Evolutionary conservation across 2,797 vertebrate genomes (phyloP).

Genomic region (Melanotaenia maccullochi): DNA sequence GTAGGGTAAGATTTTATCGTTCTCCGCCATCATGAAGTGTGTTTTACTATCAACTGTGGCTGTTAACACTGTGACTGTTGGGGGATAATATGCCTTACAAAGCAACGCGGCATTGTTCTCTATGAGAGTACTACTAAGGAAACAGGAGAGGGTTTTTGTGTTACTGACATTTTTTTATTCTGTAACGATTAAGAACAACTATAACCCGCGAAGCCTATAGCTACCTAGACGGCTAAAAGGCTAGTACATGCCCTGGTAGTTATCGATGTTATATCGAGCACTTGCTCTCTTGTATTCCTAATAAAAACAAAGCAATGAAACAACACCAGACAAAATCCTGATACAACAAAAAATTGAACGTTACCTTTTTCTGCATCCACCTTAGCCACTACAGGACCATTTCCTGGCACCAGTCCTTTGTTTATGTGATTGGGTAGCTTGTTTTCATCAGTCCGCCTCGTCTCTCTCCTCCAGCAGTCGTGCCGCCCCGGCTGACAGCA

Average conservation of each 20-base stretch:
- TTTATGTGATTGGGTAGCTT: conserved; percentile 52
- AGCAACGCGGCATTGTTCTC: conserved; percentile 32
- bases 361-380: conserved; percentile 72
- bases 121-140: neutral
- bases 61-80: conserved; percentile 35
- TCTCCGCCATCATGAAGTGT: conserved; percentile 54
- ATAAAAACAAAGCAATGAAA: conserved; percentile 32
- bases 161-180: conserved; percentile 8
- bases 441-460: conserved; percentile 75
- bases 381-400: conserved; percentile 67
- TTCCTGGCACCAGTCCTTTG: conserved; percentile 54
- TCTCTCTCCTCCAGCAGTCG: conserved; percentile 75
- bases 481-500: conserved; percentile 78
- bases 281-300: conserved; percentile 57
- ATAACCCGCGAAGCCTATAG: conserved; percentile 30
- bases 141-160: conserved; percentile 6
- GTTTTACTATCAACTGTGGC: conserved; percentile 41
- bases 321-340: neutral
- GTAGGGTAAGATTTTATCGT: conserved; percentile 26
- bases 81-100: conserved; percentile 26
- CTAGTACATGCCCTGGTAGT: conserved; percentile 53
- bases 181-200: conserved; percentile 4
- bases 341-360: conserved; percentile 9
- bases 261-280: conserved; percentile 58
- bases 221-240: conserved; percentile 60